Evolutionary conservation across 2,797 vertebrate species (phyloP).

Genomic region (Lepilemur septentrionalis): DNA sequence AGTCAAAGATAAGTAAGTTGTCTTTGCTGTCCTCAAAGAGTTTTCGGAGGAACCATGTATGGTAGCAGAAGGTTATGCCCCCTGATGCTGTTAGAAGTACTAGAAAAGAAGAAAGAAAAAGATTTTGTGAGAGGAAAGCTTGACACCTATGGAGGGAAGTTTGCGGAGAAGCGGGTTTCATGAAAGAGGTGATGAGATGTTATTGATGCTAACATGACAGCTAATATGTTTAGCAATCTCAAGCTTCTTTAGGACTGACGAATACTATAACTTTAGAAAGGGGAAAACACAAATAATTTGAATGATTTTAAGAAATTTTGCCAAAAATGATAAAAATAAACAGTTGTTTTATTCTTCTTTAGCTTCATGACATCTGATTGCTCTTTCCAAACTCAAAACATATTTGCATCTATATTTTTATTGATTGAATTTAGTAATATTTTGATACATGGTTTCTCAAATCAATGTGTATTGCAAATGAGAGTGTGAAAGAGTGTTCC

Average conservation of each 20-base stretch:
- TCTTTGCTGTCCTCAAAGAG: not conserved
- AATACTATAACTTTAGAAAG: not conserved
- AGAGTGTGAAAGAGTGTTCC: not conserved
- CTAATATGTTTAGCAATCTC: not conserved
- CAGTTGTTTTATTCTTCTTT: not conserved
- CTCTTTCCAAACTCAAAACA: not conserved
- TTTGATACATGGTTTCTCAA: not conserved
- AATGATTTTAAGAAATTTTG: conserved; percentile 1
- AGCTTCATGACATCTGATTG: not conserved
- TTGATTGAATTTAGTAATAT: not conserved
- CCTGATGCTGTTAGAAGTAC: not conserved
- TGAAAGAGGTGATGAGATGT: not conserved
- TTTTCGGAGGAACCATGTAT: not conserved
- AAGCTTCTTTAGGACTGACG: not conserved
- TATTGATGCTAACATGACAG: not conserved
- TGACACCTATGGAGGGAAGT: not conserved
- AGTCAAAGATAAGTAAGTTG: not conserved
- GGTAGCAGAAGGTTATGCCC: not conserved
- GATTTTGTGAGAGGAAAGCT: not conserved
- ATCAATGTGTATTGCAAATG: not conserved
- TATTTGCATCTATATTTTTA: not conserved
- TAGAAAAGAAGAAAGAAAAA: not conserved
- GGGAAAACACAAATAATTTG: not conserved
- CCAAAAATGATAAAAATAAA: not conserved
- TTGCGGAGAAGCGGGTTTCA: not conserved